These are phyloP conservation scores for Drosophila flavopinicola DNA, from an alignment of 2,888 invertebrate species.

Conservation along the genomic window DNA sequence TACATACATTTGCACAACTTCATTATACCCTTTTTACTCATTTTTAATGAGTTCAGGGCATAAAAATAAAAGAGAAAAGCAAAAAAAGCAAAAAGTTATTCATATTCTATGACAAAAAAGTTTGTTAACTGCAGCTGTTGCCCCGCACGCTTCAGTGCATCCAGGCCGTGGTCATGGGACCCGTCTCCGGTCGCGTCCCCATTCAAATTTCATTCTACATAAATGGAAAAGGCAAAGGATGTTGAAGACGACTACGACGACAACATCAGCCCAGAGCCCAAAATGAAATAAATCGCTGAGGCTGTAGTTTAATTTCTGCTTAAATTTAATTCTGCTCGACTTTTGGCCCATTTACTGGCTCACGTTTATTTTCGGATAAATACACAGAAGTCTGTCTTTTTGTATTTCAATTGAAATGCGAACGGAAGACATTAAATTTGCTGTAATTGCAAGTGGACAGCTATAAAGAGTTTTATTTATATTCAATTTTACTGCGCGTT, in stretches of 20 bases:
- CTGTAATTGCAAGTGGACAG: conserved; percentile 27
- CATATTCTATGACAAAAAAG: conserved; percentile 53
- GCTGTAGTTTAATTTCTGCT: conserved; percentile 38
- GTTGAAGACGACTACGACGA: conserved; percentile 26
- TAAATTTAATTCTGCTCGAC: conserved; percentile 38
- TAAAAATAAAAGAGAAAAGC: neutral
- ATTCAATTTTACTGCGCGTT: conserved; percentile 23
- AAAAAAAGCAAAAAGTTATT: conserved; percentile 10
- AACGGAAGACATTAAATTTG: conserved; percentile 46
- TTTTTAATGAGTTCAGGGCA: too few relatives aligned
- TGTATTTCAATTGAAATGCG: conserved; percentile 40
- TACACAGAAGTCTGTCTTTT: neutral
- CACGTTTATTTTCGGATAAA: conserved; percentile 18
- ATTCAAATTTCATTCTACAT: conserved; percentile 70
- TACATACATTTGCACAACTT: too few relatives aligned
- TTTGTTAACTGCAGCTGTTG: conserved; percentile 64
- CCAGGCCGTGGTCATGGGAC: conserved; percentile 15
- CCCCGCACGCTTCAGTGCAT: conserved; percentile 47
- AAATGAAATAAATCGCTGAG: conserved; percentile 34
- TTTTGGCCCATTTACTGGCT: conserved; percentile 34
- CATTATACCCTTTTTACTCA: too few relatives aligned
- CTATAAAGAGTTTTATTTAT: conserved; percentile 14
- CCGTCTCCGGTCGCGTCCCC: conserved; percentile 8
- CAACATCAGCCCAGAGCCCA: too few relatives aligned
- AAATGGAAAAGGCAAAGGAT: conserved; percentile 54